phyloP scores from a whole-genome alignment of 2,888 invertebrate genomes.

The Mechanitis mazaeus region DNA sequence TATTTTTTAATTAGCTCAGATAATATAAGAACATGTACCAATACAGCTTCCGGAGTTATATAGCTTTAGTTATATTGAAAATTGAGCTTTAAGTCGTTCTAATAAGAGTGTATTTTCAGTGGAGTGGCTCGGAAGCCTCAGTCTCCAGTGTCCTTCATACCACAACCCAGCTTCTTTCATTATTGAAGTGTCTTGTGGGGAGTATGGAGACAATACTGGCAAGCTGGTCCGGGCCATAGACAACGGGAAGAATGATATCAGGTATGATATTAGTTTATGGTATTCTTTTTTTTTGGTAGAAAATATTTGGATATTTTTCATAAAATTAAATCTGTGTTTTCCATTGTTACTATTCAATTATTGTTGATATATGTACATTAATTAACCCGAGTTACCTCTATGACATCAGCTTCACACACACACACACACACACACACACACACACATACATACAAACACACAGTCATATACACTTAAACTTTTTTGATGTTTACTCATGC shows the following conservation, averaged over 20 bases:
- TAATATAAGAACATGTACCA: too few relatives aligned
- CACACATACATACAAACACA: background rate
- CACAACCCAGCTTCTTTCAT: slow-evolving; percentile 98
- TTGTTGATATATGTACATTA: background rate
- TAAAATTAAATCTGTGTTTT: background rate
- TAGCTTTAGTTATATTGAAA: background rate
- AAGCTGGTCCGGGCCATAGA: slow-evolving; percentile 90
- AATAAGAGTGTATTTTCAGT: slow-evolving; percentile 41
- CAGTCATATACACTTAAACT: background rate
- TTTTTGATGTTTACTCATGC: background rate
- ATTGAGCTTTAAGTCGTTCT: background rate
- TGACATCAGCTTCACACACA: background rate
- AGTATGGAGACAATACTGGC: slow-evolving; percentile 93
- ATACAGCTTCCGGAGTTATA: too few relatives aligned
- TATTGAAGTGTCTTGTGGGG: slow-evolving; percentile 97
- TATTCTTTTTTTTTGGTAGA: too few relatives aligned
- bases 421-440: background rate
- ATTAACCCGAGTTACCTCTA: slow-evolving; percentile 1
- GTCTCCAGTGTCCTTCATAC: slow-evolving; percentile 94
- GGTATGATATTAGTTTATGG: slow-evolving; percentile 36
- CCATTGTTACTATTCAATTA: background rate
- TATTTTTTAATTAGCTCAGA: too few relatives aligned
- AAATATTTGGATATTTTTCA: too few relatives aligned
- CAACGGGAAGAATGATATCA: slow-evolving; percentile 88
- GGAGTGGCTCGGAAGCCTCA: slow-evolving; percentile 82